Evolutionary conservation across 2,113 vertebrate species (phyloP).

Genomic region (Pygoscelis antarcticus): DNA sequence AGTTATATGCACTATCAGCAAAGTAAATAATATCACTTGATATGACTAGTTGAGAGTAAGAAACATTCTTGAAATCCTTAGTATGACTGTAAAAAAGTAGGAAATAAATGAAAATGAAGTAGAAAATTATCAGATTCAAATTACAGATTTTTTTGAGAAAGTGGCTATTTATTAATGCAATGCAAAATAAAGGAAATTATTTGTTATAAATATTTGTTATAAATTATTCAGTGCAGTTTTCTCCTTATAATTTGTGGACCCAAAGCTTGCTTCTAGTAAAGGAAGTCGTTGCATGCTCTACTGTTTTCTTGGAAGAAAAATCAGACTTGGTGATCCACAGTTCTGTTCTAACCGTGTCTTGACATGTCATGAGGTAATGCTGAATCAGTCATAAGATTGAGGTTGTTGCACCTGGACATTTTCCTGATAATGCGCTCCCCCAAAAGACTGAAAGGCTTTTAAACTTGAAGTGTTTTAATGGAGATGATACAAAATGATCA

Average conservation of each 20-base stretch:
- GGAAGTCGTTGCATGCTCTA: not conserved
- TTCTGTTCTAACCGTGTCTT: not conserved
- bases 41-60: not conserved
- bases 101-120: not conserved
- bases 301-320: not conserved
- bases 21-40: not conserved
- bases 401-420: not conserved
- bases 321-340: not conserved
- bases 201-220: not conserved
- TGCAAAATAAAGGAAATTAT: not conserved
- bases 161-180: not conserved
- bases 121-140: not conserved
- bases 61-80: not conserved
- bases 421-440: not conserved
- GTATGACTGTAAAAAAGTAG: not conserved
- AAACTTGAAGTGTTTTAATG: not conserved
- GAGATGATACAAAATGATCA: not conserved
- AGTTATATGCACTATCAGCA: not conserved
- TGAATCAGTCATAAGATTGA: not conserved
- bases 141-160: not conserved
- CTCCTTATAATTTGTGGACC: not conserved
- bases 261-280: not conserved
- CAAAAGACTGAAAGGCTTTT: not conserved
- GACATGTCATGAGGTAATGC: not conserved
- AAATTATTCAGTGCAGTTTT: not conserved